Evolutionary conservation across 2,888 invertebrate species (phyloP).

Genomic region (Tenthredo mesomela): DNA sequence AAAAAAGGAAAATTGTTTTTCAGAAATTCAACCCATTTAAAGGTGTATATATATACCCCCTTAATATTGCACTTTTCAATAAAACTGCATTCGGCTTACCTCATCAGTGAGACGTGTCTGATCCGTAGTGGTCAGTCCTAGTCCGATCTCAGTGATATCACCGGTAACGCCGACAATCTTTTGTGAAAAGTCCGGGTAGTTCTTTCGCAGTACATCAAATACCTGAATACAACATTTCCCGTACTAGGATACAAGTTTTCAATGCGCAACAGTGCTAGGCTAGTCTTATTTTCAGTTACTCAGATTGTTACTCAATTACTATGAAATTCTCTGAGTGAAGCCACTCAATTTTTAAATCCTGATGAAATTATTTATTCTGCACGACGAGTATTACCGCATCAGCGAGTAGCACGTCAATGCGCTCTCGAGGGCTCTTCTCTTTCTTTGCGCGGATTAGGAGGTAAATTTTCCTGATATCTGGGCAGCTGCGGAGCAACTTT

Average conservation of each 20-base stretch:
- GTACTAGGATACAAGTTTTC: constrained; percentile 58
- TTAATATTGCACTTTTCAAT: too few relatives aligned
- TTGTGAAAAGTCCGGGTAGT: constrained; percentile 70
- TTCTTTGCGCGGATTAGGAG: constrained; percentile 59
- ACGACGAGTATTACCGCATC: constrained; percentile 46
- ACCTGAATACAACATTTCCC: too few relatives aligned
- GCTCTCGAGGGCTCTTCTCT: constrained; percentile 51
- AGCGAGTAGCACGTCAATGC: constrained; percentile 55
- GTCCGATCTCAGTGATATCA: constrained; percentile 73
- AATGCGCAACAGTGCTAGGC: background rate
- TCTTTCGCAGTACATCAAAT: constrained; percentile 60
- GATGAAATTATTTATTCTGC: background rate
- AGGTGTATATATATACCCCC: too few relatives aligned
- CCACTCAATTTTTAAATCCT: constrained; percentile 47
- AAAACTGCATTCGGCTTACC: constrained; percentile 50
- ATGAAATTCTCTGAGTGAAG: background rate
- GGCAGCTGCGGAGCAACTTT: constrained; percentile 60
- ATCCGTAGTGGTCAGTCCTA: constrained; percentile 75
- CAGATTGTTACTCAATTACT: background rate
- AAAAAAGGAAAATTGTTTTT: too few relatives aligned
- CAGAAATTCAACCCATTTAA: too few relatives aligned
- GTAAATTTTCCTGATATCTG: constrained; percentile 59
- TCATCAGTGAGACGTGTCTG: constrained; percentile 59
- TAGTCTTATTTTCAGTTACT: background rate
- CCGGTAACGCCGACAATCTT: constrained; percentile 76